Conservation (phyloP, 2,797 vertebrate genomes). For the Eremophila alpestris region DNA sequence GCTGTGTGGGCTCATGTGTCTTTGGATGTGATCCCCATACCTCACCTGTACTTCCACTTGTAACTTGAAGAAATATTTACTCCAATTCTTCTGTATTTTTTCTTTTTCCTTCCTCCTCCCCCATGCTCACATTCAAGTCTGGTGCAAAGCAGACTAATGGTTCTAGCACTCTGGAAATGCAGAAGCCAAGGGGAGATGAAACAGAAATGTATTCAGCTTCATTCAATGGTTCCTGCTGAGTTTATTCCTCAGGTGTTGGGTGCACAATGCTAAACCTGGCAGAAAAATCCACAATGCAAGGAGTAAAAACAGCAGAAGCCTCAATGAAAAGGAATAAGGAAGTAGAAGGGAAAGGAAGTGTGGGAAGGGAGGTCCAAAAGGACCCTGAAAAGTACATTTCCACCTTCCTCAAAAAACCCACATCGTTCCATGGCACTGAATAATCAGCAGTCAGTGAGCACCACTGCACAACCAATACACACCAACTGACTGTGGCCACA, state of each 20-base stretch:
- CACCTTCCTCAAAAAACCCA: not conserved
- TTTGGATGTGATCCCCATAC: not conserved
- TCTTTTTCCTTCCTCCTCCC: fast-evolving
- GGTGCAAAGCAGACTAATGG: not conserved
- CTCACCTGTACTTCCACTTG: not conserved
- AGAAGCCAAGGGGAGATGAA: not conserved
- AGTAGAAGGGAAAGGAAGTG: not conserved
- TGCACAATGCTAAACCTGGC: not conserved
- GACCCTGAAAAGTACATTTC: not conserved
- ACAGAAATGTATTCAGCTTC: not conserved
- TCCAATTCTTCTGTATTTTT: not conserved
- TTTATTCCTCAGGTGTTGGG: not conserved
- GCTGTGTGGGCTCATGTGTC: not conserved
- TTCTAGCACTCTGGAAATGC: not conserved
- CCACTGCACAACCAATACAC: not conserved
- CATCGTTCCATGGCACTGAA: not conserved
- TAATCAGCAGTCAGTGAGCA: not conserved
- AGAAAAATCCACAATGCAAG: not conserved
- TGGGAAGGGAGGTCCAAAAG: not conserved
- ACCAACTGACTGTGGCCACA: not conserved
- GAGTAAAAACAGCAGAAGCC: not conserved
- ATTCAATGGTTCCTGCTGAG: not conserved
- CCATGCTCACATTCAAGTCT: not conserved
- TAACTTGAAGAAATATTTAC: not conserved
- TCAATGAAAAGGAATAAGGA: not conserved